Evolutionary conservation across 2,113 vertebrate species (phyloP).

Genomic region (Stictonetta naevosa): DNA sequence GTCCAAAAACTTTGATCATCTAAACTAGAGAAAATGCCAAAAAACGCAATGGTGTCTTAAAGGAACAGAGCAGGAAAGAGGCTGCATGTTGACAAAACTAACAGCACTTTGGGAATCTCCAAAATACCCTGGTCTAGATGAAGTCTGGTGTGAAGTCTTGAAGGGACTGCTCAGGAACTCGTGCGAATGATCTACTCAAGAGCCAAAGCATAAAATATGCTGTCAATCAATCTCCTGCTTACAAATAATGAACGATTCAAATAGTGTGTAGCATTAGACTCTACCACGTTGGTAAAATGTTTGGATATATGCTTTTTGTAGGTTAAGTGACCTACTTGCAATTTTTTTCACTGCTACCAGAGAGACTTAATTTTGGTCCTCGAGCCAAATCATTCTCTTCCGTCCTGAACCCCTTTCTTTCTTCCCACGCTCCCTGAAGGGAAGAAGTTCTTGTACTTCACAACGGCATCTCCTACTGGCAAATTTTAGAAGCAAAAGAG

Average conservation of each 20-base stretch:
- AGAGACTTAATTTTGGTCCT: background rate
- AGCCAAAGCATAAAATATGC: background rate
- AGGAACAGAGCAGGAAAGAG: background rate
- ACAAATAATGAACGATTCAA: background rate
- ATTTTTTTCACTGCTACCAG: background rate
- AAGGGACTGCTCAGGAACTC: background rate
- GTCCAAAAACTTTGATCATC: background rate
- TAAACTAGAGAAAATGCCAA: background rate
- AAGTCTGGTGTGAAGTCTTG: background rate
- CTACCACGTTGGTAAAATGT: background rate
- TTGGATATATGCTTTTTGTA: background rate
- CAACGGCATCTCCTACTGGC: background rate
- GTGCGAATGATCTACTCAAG: background rate
- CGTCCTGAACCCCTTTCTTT: background rate
- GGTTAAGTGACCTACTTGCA: background rate
- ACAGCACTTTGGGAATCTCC: background rate
- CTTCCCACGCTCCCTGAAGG: background rate
- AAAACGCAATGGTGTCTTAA: background rate
- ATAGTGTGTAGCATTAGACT: background rate
- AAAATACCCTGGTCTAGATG: background rate
- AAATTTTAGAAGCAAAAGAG: background rate
- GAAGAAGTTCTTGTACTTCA: background rate
- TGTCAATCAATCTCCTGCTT: background rate
- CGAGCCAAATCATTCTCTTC: background rate
- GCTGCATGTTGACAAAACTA: fast-evolving